Base-by-base conservation (phyloP, 2,113 vertebrate genomes). In the Pardalotus punctatus region DNA sequence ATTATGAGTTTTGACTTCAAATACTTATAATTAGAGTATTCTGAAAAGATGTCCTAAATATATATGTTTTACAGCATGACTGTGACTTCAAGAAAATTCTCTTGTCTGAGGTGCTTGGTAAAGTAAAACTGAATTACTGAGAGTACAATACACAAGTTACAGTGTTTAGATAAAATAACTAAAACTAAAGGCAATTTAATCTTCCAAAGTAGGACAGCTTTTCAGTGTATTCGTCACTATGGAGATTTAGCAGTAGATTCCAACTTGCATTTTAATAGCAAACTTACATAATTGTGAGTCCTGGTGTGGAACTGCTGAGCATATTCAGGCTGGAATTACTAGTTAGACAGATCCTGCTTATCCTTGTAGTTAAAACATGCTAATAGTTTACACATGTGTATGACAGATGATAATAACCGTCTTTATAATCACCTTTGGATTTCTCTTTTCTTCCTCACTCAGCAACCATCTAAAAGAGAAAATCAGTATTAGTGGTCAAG, bases 111-210 rank as follows among this genome's bases (percentile, higher is more conserved):
- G 92, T 66, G 58, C 81, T 91, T 91, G 94, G 82, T 91, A 86
- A 96, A 91, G 77, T 78, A 92, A 81, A 94, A 90, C 67, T 72
- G 86, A 96, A 94, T 97, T 94, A 94, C 74, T 72, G 84, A 80
- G 90, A 82, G 45, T 42, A 65, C 86, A 94, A 97, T 87, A 84
- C 93, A 74, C 61, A 90, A 93, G 91, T 85, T 94, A 88, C 57
- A 95, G 91, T 83, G 93, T 93, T 76, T 88, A 95, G 96, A 82
- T 93, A 60, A 25, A 93, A 96, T 94, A 95, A 96, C 84, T 23
- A 85, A 97, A 97, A 97, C 97, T 94, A 97, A 97, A 96, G 93
- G 96, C 81, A 94, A 95, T 97, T 92, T 96, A 96, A 97, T 97
- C 96, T 94, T 97, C 95, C 95, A 92, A 94, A 94, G 82, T 95